A percentile compares a stretch with the other conserved stretches of the same genome.
Conservation (phyloP, 35 echinoderm and acorn worm genomes). For the Ptychodera flava region DNA sequence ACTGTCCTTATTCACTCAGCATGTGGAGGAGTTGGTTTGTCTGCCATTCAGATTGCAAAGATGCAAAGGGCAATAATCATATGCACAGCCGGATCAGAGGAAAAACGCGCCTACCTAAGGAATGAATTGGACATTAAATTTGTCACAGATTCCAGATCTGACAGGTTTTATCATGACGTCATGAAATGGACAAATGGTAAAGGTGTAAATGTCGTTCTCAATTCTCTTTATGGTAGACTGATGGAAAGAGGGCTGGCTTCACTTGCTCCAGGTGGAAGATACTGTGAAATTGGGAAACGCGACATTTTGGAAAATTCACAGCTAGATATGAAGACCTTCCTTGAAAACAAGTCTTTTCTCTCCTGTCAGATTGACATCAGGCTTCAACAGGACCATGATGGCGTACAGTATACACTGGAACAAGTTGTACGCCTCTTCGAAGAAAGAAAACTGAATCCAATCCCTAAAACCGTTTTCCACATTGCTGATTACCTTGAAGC, state of each 20-base stretch:
- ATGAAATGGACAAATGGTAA: constrained; percentile 31
- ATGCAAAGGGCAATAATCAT: no score
- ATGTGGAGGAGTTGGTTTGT: constrained; percentile 22
- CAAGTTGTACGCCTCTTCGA: constrained; percentile 26
- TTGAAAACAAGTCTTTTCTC: constrained; percentile 47
- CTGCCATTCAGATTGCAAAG: no score
- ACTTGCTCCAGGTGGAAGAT: constrained; percentile 40
- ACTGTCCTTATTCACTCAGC: constrained; percentile 51
- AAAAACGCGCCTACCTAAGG: constrained; percentile 19
- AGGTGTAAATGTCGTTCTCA: constrained; percentile 61
- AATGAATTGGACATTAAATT: constrained; percentile 15
- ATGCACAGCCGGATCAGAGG: constrained; percentile 23
- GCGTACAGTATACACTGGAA: constrained; percentile 17
- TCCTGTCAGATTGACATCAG: constrained; percentile 55
- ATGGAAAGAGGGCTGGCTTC: constrained; percentile 30
- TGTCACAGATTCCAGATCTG: constrained; percentile 12
- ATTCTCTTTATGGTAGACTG: constrained; percentile 32
- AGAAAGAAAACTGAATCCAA: constrained; percentile 25
- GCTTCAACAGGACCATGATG: constrained; percentile 23
- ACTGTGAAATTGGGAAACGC: constrained; percentile 48
- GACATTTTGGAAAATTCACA: constrained; percentile 34
- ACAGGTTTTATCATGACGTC: constrained; percentile 34
- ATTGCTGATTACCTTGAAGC: constrained; percentile 35
- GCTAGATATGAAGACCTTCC: constrained; percentile 31
- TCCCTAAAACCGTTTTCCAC: constrained; percentile 10